These are phyloP conservation scores for Octomys mimax DNA, from an alignment of 2,797 vertebrate genomes.

Conservation along the genomic window DNA sequence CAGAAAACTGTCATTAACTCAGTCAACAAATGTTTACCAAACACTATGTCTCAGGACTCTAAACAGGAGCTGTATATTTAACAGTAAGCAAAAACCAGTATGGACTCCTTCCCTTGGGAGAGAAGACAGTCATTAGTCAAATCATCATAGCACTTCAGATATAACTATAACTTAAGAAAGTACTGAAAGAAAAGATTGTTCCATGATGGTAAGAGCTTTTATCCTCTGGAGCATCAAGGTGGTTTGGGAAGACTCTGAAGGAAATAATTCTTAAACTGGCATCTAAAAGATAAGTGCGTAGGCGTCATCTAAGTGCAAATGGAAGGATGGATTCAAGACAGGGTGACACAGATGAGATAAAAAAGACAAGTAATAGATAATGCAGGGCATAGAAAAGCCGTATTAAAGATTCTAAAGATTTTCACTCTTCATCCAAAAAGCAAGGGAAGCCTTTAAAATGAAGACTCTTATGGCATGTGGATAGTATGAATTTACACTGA, in stretches of 20 bases:
- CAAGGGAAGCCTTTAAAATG: not conserved
- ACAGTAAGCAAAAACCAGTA: not conserved
- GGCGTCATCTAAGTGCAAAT: not conserved
- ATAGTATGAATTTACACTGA: not conserved
- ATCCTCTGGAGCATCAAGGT: not conserved
- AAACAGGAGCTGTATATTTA: not conserved
- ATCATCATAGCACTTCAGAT: not conserved
- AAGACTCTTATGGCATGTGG: not conserved
- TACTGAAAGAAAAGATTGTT: slow-evolving; percentile 4
- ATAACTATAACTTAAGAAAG: not conserved
- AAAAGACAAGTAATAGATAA: not conserved
- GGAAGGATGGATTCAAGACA: not conserved
- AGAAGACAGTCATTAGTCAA: not conserved
- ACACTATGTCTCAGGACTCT: not conserved
- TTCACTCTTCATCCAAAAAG: not conserved
- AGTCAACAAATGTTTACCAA: not conserved
- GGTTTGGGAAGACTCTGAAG: not conserved
- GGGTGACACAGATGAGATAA: not conserved
- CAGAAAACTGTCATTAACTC: slow-evolving; percentile 16
- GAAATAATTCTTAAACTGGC: slow-evolving; percentile 24
- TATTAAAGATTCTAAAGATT: slow-evolving; percentile 6
- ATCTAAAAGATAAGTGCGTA: slow-evolving; percentile 10
- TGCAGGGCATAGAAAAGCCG: not conserved
- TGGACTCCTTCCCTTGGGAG: not conserved
- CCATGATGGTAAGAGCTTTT: not conserved